phyloP scores from a whole-genome alignment of 2,797 vertebrate species.

The Prionace glauca region DNA sequence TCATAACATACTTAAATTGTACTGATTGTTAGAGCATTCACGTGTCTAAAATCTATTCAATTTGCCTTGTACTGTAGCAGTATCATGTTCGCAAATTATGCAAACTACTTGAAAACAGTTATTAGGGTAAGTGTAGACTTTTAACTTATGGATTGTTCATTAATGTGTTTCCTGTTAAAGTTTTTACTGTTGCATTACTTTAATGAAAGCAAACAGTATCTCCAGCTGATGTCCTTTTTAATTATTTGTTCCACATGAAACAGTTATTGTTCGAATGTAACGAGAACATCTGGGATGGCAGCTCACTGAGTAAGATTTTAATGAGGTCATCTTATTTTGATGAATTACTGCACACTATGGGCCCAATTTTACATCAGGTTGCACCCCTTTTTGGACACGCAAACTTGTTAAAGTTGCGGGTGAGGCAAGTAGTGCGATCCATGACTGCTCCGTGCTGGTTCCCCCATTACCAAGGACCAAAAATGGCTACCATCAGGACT shows the following conservation, averaged over 20 bases:
- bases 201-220: background rate
- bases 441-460: too few species aligned
- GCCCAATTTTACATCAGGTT: too few species aligned
- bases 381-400: too few species aligned
- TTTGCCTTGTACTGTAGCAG: background rate
- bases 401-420: too few species aligned
- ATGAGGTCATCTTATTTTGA: background rate
- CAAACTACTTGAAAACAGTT: background rate
- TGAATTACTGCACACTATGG: background rate
- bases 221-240: background rate
- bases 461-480: too few species aligned
- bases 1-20: background rate
- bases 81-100: background rate
- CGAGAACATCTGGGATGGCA: slow-evolving; percentile 1
- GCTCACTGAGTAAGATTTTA: background rate
- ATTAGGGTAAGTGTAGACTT: background rate
- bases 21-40: background rate
- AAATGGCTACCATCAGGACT: too few species aligned
- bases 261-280: background rate
- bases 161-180: background rate
- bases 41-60: background rate
- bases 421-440: too few species aligned
- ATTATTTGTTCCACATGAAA: background rate
- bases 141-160: background rate
- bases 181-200: background rate